A percentile compares a stretch with the other conserved stretches of the same genome.
These are phyloP conservation scores for Philantomba maxwellii DNA, from an alignment of 2,113 vertebrate genomes.

Conservation along the genomic window DNA sequence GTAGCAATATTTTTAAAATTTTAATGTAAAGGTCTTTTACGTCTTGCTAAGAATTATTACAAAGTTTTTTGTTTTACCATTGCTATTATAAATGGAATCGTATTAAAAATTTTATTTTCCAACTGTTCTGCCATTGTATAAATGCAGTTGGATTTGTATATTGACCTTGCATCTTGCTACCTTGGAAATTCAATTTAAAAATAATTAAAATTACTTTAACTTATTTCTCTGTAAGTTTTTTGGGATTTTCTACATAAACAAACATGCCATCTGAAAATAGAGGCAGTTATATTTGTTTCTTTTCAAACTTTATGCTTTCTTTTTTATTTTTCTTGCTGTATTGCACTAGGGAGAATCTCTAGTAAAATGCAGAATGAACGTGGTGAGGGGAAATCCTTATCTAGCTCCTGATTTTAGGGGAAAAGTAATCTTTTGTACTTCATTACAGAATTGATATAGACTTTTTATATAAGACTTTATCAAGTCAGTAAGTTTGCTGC, in stretches of 20 bases:
- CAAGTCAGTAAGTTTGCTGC: background rate
- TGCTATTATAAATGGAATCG: background rate
- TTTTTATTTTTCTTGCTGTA: background rate
- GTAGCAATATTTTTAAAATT: background rate
- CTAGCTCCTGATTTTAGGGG: background rate
- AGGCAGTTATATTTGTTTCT: background rate
- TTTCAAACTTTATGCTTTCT: background rate
- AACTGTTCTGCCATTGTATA: background rate
- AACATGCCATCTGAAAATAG: background rate
- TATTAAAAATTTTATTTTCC: background rate
- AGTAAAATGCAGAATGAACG: background rate
- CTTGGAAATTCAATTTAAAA: background rate
- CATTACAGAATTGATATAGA: background rate
- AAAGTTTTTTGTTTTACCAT: background rate
- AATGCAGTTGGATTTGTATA: background rate
- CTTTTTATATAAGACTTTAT: background rate
- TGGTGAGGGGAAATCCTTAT: background rate
- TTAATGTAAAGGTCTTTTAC: background rate
- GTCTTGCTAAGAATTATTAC: background rate
- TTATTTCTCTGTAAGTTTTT: background rate
- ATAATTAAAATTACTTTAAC: background rate
- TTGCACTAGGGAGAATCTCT: background rate
- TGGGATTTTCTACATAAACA: background rate
- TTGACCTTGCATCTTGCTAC: background rate
- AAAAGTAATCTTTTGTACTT: background rate